Conservation (phyloP, 2,113 vertebrate genomes). For the Apus apus region DNA sequence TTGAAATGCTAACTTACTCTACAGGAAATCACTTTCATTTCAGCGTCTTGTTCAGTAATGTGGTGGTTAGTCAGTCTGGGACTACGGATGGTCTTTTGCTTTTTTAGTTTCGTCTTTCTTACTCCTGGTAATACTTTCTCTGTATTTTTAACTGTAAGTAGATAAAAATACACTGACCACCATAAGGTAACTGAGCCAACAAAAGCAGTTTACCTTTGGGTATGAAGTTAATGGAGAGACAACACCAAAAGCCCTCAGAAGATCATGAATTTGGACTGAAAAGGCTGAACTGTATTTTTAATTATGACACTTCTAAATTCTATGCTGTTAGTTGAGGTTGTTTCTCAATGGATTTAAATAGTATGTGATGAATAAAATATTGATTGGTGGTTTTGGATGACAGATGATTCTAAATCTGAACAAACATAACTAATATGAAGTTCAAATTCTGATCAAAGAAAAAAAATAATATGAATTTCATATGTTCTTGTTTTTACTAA, state of each 20-base stretch:
- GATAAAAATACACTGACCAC: background rate
- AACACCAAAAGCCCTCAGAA: background rate
- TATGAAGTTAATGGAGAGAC: background rate
- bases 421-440: constrained; percentile 58
- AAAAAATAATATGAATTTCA: constrained; percentile 63
- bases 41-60: rapidly evolving
- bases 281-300: constrained; percentile 5
- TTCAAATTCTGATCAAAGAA: constrained; percentile 65
- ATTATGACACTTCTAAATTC: constrained; percentile 10
- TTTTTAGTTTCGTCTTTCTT: background rate
- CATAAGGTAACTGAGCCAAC: background rate
- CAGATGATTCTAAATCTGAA: constrained; percentile 19
- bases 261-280: background rate
- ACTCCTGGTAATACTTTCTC: background rate
- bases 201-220: background rate
- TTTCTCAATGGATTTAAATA: constrained; percentile 33
- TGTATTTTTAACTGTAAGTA: background rate
- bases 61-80: background rate
- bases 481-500: constrained; percentile 54
- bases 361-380: constrained; percentile 35
- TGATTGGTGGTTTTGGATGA: constrained; percentile 21
- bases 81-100: background rate
- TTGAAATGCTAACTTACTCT: background rate
- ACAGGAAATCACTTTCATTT: background rate
- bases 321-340: background rate